These are phyloP conservation scores for Columba janthina DNA, from an alignment of 2,113 vertebrate species.

Conservation along the genomic window DNA sequence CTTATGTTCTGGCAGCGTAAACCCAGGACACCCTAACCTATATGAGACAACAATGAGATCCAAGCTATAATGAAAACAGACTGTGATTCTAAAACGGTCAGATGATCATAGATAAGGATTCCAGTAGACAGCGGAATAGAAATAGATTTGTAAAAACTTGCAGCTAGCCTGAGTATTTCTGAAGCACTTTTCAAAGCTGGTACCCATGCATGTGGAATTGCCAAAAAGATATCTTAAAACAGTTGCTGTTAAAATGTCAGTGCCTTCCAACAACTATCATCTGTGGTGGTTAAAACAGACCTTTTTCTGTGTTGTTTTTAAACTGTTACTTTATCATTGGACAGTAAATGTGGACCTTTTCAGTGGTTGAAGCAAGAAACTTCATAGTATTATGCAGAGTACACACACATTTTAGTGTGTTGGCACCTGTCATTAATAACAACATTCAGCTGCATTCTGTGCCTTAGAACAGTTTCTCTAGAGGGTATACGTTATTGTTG, in stretches of 20 bases:
- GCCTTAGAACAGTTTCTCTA: not conserved
- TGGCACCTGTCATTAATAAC: not conserved
- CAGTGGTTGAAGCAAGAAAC: not conserved
- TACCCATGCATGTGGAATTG: not conserved
- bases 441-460: not conserved
- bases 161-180: not conserved
- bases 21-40: constrained; percentile 94
- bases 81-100: not conserved
- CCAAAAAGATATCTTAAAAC: not conserved
- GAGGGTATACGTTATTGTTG: not conserved
- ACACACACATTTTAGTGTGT: not conserved
- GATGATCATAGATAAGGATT: not conserved
- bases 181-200: not conserved
- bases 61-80: not conserved
- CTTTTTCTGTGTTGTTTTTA: not conserved
- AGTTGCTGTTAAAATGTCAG: not conserved
- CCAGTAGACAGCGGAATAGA: not conserved
- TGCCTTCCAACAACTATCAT: not conserved
- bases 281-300: not conserved
- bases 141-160: not conserved
- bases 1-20: constrained; percentile 86
- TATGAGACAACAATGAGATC: constrained; percentile 41
- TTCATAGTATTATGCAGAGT: not conserved
- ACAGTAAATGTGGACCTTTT: not conserved
- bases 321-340: not conserved